Evolutionary conservation across 2,797 vertebrate genomes (phyloP).

Genomic region (Melanogrammus aeglefinus): DNA sequence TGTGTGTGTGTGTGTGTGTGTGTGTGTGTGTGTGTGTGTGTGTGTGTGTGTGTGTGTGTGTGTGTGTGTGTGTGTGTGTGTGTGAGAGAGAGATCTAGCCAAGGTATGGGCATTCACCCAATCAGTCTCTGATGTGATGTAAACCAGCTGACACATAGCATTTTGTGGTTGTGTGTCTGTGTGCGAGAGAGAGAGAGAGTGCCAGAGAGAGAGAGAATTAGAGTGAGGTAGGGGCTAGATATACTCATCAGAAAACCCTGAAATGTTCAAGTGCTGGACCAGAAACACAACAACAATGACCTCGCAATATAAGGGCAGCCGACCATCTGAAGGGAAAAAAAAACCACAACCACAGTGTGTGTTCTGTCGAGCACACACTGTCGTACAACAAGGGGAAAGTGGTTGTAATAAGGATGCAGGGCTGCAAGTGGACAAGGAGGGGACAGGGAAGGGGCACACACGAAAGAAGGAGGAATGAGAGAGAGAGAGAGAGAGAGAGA

Average conservation of each 20-base stretch:
- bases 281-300: constrained; percentile 31
- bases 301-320: constrained; percentile 40
- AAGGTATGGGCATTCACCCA: constrained; percentile 50
- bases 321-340: constrained; percentile 39
- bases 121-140: constrained; percentile 54
- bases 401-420: constrained; percentile 51
- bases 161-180: constrained; percentile 35
- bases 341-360: neutral
- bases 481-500: constrained; percentile 53
- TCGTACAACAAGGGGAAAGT: constrained; percentile 19
- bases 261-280: constrained; percentile 36
- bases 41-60: constrained; percentile 27
- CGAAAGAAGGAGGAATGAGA: constrained; percentile 55
- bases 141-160: constrained; percentile 53
- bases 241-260: constrained; percentile 27
- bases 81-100: constrained; percentile 9
- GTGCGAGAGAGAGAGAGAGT: constrained; percentile 16
- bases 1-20: constrained; percentile 10
- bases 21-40: constrained; percentile 5
- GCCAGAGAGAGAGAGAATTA: constrained; percentile 1
- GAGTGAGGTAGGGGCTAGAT: too few relatives aligned
- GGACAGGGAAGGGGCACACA: neutral
- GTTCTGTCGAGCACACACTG: constrained; percentile 17
- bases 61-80: constrained; percentile 25
- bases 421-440: constrained; percentile 52